Percentiles rank a stretch among this genome's conserved stretches.
phyloP scores from a whole-genome alignment of 1,140 invertebrate species.

The Chymomyza costata region DNA sequence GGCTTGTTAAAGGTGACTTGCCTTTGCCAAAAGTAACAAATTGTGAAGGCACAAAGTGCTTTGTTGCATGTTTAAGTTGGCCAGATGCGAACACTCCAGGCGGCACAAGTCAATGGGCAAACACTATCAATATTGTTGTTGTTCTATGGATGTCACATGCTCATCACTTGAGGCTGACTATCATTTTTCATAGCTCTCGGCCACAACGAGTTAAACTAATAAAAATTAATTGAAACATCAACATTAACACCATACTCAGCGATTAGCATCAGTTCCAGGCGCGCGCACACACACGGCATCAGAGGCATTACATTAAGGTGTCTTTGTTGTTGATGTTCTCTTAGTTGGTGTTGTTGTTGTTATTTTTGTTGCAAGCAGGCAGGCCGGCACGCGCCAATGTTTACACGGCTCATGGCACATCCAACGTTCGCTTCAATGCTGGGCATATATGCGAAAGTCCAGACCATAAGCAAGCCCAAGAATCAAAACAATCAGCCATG shows the following conservation, averaged over 20 bases:
- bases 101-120: too few species aligned
- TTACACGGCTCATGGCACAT: conserved; percentile 66
- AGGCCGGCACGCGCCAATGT: conserved; percentile 65
- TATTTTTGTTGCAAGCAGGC: conserved; percentile 37
- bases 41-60: neutral
- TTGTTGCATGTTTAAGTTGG: too few species aligned
- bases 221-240: conserved; percentile 73
- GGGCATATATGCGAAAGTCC: conserved; percentile 49
- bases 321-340: conserved; percentile 38
- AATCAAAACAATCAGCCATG: conserved; percentile 66
- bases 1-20: too few species aligned
- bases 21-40: conserved; percentile 1
- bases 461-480: conserved; percentile 26
- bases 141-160: too few species aligned
- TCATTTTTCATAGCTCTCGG: conserved; percentile 7
- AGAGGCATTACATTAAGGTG: conserved; percentile 62
- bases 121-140: too few species aligned
- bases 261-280: conserved; percentile 72
- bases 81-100: neutral
- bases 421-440: conserved; percentile 10
- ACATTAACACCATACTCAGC: conserved; percentile 59
- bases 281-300: neutral
- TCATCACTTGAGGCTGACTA: too few species aligned
- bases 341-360: conserved; percentile 5
- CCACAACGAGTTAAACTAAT: conserved; percentile 54